Evolutionary conservation across 1,140 invertebrate genomes (phyloP).

Genomic region (Bombus difficillimus): DNA sequence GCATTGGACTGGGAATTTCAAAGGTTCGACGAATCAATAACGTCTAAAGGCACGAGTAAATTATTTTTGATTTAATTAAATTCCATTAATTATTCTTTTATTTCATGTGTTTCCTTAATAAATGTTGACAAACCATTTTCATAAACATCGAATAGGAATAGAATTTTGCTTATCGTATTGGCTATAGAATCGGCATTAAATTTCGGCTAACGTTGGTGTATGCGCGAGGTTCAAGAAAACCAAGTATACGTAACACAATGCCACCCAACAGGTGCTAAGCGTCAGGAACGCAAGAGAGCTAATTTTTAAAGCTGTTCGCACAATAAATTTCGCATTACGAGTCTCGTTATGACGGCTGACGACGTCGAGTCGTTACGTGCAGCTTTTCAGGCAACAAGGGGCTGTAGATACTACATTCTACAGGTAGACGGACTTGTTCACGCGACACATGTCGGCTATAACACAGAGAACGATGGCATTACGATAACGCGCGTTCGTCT

Average conservation of each 20-base stretch:
- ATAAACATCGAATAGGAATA: too few species aligned
- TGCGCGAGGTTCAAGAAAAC: not conserved
- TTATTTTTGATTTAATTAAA: not conserved
- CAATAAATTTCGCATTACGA: constrained; percentile 48
- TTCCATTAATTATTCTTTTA: too few species aligned
- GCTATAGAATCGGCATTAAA: too few species aligned
- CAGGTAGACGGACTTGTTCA: constrained; percentile 37
- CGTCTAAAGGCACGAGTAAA: not conserved
- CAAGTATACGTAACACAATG: not conserved
- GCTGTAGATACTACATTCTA: constrained; percentile 15
- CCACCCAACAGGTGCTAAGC: constrained; percentile 30
- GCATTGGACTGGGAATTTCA: not conserved
- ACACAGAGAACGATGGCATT: constrained; percentile 38
- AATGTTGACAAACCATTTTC: too few species aligned
- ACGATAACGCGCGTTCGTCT: constrained; percentile 18
- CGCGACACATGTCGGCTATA: constrained; percentile 21
- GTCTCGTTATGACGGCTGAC: constrained; percentile 31
- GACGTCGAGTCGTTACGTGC: constrained; percentile 27
- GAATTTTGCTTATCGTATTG: too few species aligned
- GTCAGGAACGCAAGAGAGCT: not conserved
- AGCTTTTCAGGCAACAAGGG: constrained; percentile 13
- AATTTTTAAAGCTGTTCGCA: constrained; percentile 43
- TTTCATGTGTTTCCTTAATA: too few species aligned
- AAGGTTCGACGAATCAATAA: not conserved
- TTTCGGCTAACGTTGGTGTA: not conserved